phyloP scores from a whole-genome alignment of 1,140 invertebrate species.

The Ooceraea biroi region DNA sequence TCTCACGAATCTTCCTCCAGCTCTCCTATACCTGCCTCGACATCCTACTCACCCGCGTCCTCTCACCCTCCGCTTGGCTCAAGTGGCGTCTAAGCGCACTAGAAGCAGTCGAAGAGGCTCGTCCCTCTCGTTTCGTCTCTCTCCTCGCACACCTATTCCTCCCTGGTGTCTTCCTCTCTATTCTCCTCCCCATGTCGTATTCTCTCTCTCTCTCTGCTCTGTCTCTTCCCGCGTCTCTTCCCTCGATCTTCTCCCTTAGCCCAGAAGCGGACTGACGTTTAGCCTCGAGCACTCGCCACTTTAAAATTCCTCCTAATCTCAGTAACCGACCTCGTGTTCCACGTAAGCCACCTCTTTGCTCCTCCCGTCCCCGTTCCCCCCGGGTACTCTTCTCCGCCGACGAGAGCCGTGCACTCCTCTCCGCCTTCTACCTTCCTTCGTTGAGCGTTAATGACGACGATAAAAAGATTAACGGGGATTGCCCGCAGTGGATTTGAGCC shows the following conservation, averaged over 20 bases:
- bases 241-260: slow-evolving; percentile 39
- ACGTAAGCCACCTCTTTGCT: slow-evolving; percentile 63
- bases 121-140: slow-evolving; percentile 44
- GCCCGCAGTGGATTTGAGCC: slow-evolving; percentile 66
- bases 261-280: slow-evolving; percentile 59
- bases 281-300: slow-evolving; percentile 72
- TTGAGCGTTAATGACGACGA: slow-evolving; percentile 75
- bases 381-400: neutral
- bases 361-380: neutral
- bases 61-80: slow-evolving; percentile 54
- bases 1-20: slow-evolving; percentile 56
- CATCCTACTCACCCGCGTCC: slow-evolving; percentile 26
- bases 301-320: slow-evolving; percentile 77
- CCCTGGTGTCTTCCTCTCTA: slow-evolving; percentile 2
- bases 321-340: slow-evolving; percentile 71
- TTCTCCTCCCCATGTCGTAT: neutral
- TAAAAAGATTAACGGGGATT: slow-evolving; percentile 78
- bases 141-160: slow-evolving; percentile 56
- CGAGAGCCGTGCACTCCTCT: slow-evolving; percentile 13
- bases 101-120: slow-evolving; percentile 64
- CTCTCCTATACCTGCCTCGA: slow-evolving; percentile 57
- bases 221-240: slow-evolving; percentile 13
- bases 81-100: slow-evolving; percentile 68
- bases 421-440: slow-evolving; percentile 29
- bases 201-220: neutral